Base-by-base conservation (phyloP, 2,888 invertebrate species). In the Anarsia innoxiella region DNA sequence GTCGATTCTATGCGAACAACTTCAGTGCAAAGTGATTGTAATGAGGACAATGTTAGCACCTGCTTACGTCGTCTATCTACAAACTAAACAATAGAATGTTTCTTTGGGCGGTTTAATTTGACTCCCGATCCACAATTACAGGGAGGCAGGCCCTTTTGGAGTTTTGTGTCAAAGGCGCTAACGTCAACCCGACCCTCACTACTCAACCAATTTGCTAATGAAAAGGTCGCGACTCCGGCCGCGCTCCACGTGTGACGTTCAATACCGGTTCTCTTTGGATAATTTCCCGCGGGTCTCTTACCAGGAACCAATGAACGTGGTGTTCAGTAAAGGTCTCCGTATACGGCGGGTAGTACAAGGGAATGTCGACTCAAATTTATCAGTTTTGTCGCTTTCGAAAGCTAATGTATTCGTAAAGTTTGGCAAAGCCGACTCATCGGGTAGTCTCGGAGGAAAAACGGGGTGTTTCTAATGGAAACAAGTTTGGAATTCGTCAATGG, bases 381-480 rank as follows among this genome's bases (percentile, higher is more conserved):
- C 77, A 76, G 67, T 67, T 66, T 59, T 64, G 70, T 65, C 64
- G 63, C 59, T 62, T 55, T 58, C 62, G 50, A 59, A 63, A 66
- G 74, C 68, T 78, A 78, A 78, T 78, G 77, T 78, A 77, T 78
- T 77, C 78, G 49, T 56, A 61, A 77, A 78, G 72, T 77, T 77
- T 61, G 63, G 65, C 59, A 73, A 72, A 76, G 71, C 69, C 60
- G 61, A 59, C 57, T 69, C 66, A 66, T 63, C 57, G 63, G 59
- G 51, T 42, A 27, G 58, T 63, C 68, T 65, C 70, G 36, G 52
- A 66, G 68, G 72, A 69, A 66, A 70, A 67, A 66, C 65, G 57
- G 64, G 59, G 52, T 56, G 60, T 56, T 49, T 56, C 56, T 69
- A 67, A 73, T 69, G 69, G 74, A 72, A 67, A 73, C 70, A 70